Conservation (phyloP, 2,113 vertebrate genomes). For the Cairina moschata region DNA sequence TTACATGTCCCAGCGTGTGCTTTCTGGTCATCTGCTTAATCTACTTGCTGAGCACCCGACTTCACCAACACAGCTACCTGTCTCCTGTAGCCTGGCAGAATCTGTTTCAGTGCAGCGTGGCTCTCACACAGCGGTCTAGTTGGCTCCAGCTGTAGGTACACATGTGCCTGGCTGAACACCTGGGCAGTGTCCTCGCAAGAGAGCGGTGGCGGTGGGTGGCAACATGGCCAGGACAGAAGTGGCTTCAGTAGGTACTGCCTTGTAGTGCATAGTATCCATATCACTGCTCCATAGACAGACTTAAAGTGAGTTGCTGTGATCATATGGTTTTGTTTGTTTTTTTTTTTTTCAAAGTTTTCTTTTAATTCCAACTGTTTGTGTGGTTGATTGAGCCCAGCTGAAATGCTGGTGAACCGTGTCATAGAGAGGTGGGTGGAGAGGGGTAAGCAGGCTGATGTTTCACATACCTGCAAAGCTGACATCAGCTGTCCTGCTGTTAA, state of each 20-base stretch:
- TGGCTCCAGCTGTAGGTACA: neutral
- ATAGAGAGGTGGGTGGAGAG: neutral
- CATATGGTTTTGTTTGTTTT: neutral
- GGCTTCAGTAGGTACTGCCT: neutral
- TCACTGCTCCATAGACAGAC: neutral
- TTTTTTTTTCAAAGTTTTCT: neutral
- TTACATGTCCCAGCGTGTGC: neutral
- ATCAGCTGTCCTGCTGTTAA: neutral
- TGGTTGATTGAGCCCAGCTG: neutral
- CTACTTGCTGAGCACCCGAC: neutral
- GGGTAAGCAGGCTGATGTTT: neutral
- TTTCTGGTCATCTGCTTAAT: neutral
- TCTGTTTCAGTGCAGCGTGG: neutral
- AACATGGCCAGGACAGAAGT: neutral
- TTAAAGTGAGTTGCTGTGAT: neutral
- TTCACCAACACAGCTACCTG: neutral
- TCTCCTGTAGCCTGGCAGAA: neutral
- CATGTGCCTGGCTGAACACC: rapidly evolving
- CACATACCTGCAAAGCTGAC: neutral
- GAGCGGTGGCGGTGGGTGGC: rapidly evolving
- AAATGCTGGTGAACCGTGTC: neutral
- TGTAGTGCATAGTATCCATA: rapidly evolving
- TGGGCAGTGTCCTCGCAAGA: rapidly evolving
- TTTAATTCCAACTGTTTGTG: neutral
- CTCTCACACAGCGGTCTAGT: rapidly evolving